Base-by-base conservation (phyloP, 1,140 invertebrate species). In the Chironomus tepperi region DNA sequence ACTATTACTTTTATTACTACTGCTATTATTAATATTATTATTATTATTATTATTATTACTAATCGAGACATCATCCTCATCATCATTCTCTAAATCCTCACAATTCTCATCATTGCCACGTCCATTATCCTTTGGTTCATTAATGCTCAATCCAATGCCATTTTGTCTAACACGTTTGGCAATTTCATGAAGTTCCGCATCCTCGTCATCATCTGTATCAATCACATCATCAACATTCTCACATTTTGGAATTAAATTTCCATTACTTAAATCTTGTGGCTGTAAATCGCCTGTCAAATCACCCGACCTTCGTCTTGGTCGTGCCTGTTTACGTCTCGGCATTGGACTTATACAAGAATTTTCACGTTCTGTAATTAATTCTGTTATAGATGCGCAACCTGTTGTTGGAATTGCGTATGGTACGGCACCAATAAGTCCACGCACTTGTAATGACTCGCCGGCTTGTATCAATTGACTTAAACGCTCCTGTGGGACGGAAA, bases 401-500 rank as follows among this genome's bases (percentile, higher is more conserved):
- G 43, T 43, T n/a, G 15, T 76, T 5, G 80, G 78, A 79, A 81
- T 81, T 0, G 81, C 78, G 0, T 79, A 79, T 1, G 76, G 57
- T 7, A 81, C 81, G 24, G 81, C 81, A 75, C 81, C 89, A 0
- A 90, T 90, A 43, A 94, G 81, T 1, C 92, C 92, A 18, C 91
- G 86, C 18, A 94, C 89, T 80, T 95, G 92, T 74, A 96, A 84
- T 74, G 90, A 92, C 78, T 95, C 93, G 0, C 93, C 94, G 0
- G 93, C 93, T 78, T 91, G 89, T 78, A 96, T 92, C 73, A 96
- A 84, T 9, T 89, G 89, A 21, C 90, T 86, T 0, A 96, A 84
- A 47, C 93, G 91, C 76, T 95, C 92, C 78, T 94, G 91, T 0
- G 89, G 89, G 2, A 96, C 92, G 74, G 90, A 91, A 74, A 96